Conservation (phyloP, 2,113 vertebrate genomes). For the Marmota monax region DNA sequence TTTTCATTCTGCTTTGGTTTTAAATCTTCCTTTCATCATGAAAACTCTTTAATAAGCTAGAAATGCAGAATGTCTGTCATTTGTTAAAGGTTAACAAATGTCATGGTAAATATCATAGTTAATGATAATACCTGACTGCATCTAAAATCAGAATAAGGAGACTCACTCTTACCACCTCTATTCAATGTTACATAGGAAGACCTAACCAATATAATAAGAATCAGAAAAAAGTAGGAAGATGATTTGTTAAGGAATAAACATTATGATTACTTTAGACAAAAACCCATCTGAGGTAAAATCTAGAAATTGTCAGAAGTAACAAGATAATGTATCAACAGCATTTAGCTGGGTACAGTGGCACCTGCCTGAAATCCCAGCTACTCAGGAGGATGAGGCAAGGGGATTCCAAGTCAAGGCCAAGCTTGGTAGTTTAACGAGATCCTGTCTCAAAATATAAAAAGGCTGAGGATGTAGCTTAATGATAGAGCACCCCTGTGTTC, state of each 20-base stretch:
- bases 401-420: no score
- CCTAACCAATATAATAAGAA: background rate
- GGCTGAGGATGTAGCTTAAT: no score
- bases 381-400: no score
- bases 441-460: no score
- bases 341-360: background rate
- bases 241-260: slow-evolving; percentile 8
- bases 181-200: background rate
- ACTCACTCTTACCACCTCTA: background rate
- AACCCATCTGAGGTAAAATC: background rate
- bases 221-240: background rate
- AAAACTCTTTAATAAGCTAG: background rate
- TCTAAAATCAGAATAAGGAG: background rate
- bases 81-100: slow-evolving; percentile 24
- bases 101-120: background rate
- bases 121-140: background rate
- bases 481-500: no score
- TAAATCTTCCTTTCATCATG: slow-evolving; percentile 7
- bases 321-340: background rate
- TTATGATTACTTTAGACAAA: background rate
- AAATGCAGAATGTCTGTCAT: background rate
- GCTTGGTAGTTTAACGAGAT: no score
- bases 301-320: background rate
- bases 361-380: no score
- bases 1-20: slow-evolving; percentile 40